These are phyloP conservation scores for Rhimphoctona megacephalus DNA, from an alignment of 2,888 invertebrate species.

Conservation along the genomic window DNA sequence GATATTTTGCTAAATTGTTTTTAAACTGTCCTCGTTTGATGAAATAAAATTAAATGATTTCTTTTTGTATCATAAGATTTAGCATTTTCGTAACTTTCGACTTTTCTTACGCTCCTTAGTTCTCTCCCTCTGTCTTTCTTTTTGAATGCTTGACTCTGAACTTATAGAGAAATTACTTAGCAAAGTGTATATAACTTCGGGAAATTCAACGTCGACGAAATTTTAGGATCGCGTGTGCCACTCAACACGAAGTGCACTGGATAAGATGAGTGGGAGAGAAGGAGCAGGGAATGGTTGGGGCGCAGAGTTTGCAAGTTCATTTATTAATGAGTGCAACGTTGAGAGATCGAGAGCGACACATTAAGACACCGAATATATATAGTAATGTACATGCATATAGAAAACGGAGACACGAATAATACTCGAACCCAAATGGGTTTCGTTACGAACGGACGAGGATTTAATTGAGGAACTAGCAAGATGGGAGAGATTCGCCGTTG, in stretches of 20 bases:
- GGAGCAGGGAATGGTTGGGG: neutral
- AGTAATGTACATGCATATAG: neutral
- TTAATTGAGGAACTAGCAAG: slow-evolving; percentile 39
- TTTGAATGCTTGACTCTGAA: slow-evolving; percentile 28
- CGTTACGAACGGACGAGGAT: slow-evolving; percentile 37
- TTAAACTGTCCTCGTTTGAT: neutral
- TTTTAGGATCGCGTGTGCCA: slow-evolving; percentile 23
- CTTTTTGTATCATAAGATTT: neutral
- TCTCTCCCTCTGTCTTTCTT: neutral
- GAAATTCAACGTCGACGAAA: slow-evolving; percentile 55
- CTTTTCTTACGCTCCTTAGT: neutral
- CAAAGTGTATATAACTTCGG: slow-evolving; percentile 51
- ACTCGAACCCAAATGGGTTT: slow-evolving; percentile 35
- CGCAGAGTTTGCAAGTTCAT: slow-evolving; percentile 55
- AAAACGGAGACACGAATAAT: slow-evolving; percentile 21
- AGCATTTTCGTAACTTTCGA: slow-evolving; percentile 10
- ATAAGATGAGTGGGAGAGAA: neutral
- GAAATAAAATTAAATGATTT: neutral
- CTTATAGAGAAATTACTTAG: slow-evolving; percentile 36
- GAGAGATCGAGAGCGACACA: slow-evolving; percentile 44
- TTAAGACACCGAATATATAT: slow-evolving; percentile 17
- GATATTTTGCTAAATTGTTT: neutral
- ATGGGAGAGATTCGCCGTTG: slow-evolving; percentile 21
- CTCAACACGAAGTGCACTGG: neutral
- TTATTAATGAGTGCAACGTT: slow-evolving; percentile 52